Conservation (phyloP, 2,797 vertebrate genomes). For the Eulemur albifrons region DNA sequence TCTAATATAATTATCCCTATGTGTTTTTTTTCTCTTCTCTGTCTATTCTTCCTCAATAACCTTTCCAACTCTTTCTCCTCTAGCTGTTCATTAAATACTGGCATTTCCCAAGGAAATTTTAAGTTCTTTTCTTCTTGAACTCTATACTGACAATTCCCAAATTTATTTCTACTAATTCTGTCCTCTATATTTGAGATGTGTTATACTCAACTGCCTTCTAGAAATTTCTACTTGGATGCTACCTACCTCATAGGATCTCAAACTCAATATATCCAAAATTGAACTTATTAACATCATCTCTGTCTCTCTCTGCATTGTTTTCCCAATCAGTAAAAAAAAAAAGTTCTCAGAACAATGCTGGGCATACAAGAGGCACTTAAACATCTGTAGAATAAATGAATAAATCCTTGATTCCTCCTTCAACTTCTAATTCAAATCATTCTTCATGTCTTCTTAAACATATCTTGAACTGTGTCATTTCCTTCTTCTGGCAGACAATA, state of each 20-base stretch:
- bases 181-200: not conserved
- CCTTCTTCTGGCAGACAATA: not conserved
- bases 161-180: constrained; percentile 19
- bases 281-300: not conserved
- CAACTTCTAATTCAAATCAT: not conserved
- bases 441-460: not conserved
- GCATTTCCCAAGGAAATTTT: not conserved
- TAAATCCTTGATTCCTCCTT: not conserved
- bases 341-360: not conserved
- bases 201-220: not conserved
- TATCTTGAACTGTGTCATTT: not conserved
- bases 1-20: not conserved
- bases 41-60: not conserved
- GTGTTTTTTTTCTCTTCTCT: not conserved
- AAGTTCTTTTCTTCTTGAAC: not conserved
- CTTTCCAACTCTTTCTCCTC: not conserved
- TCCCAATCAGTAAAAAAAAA: not conserved
- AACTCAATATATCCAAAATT: not conserved
- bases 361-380: not conserved
- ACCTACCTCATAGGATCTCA: not conserved
- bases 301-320: not conserved
- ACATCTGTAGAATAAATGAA: not conserved
- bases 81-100: not conserved
- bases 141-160: not conserved
- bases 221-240: not conserved